phyloP scores from a whole-genome alignment of 2,888 invertebrate genomes.

The Coleophora deauratella region DNA sequence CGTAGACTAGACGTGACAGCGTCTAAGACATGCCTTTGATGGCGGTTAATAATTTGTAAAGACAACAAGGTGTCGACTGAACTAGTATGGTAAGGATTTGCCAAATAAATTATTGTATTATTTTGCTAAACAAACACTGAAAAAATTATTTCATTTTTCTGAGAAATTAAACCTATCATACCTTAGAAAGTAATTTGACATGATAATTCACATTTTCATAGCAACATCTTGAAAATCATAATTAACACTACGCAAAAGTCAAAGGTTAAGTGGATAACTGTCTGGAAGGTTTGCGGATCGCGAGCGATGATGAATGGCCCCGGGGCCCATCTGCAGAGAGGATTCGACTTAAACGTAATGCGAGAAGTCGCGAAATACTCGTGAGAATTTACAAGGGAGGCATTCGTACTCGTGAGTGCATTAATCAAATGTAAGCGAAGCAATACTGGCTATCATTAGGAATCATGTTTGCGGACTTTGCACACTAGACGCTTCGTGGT shows the following conservation, averaged over 20 bases:
- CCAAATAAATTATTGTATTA: too few relatives aligned
- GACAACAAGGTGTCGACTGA: conserved; percentile 5
- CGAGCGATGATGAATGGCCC: conserved; percentile 4
- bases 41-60: conserved; percentile 1
- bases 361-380: conserved; percentile 2
- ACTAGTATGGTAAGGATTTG: background rate
- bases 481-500: too few relatives aligned
- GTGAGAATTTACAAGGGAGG: conserved; percentile 10
- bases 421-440: conserved; percentile 6
- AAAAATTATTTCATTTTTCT: too few relatives aligned
- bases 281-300: background rate
- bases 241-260: conserved; percentile 7
- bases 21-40: background rate
- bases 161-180: background rate
- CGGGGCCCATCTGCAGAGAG: conserved; percentile 15
- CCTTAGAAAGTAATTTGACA: background rate
- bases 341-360: conserved; percentile 13
- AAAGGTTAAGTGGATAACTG: conserved; percentile 6
- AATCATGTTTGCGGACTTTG: background rate
- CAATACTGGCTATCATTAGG: background rate
- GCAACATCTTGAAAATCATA: background rate
- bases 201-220: background rate
- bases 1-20: background rate
- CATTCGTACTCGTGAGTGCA: conserved; percentile 15
- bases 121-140: too few relatives aligned